Conservation (phyloP, 1,140 invertebrate genomes). For the Drosophila auraria region DNA sequence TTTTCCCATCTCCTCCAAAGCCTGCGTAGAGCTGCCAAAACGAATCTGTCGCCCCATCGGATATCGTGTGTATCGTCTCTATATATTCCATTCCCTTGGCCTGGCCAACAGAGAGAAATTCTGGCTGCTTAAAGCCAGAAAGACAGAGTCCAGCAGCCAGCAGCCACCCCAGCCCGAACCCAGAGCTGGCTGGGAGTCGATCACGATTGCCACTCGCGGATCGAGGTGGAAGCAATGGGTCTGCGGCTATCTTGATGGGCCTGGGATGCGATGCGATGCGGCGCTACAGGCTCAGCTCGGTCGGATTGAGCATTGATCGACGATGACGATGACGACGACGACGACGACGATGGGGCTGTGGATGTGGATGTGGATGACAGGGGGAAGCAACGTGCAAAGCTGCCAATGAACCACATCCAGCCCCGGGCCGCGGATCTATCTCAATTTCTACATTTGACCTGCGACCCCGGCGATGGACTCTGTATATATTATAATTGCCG, state of each 20-base stretch:
- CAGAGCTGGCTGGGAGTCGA: slow-evolving; percentile 39
- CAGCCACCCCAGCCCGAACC: slow-evolving; percentile 5
- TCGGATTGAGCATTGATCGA: slow-evolving; percentile 65
- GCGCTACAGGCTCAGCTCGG: slow-evolving; percentile 67
- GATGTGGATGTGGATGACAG: slow-evolving; percentile 15
- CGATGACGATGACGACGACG: slow-evolving; percentile 52
- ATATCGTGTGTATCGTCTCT: slow-evolving; percentile 46
- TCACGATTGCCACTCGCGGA: slow-evolving; percentile 66
- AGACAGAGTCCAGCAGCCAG: slow-evolving; percentile 12
- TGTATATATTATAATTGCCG: slow-evolving; percentile 67
- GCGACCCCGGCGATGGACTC: slow-evolving; percentile 43
- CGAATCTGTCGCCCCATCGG: slow-evolving; percentile 78
- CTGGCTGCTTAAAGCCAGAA: slow-evolving; percentile 15
- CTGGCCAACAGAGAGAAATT: slow-evolving; percentile 27
- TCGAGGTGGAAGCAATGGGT: slow-evolving; percentile 36
- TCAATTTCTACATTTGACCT: slow-evolving; percentile 62
- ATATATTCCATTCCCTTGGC: slow-evolving; percentile 12
- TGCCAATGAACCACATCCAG: slow-evolving; percentile 75
- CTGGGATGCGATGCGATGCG: slow-evolving; percentile 51
- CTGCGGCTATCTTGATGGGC: slow-evolving; percentile 69
- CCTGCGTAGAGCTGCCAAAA: slow-evolving; percentile 68
- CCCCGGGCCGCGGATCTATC: slow-evolving; percentile 51
- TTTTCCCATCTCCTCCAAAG: slow-evolving; percentile 4
- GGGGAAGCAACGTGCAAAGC: slow-evolving; percentile 67
- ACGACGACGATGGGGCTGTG: too few relatives aligned